Evolutionary conservation across 1,140 invertebrate species (phyloP).

Genomic region (Nephila pilipes): DNA sequence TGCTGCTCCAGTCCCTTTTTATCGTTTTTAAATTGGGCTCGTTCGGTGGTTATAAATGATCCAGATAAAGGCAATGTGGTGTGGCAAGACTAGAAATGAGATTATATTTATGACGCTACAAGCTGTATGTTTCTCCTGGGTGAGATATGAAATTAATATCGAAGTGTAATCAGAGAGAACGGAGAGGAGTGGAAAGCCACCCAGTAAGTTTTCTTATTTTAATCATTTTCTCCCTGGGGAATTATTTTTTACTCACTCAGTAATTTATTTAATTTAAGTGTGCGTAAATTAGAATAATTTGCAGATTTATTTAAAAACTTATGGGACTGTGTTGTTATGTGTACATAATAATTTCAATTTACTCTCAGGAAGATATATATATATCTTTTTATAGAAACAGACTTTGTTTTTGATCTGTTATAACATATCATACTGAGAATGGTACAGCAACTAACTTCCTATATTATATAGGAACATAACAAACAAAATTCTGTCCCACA

Average conservation of each 20-base stretch:
- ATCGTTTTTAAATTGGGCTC: constrained; percentile 71
- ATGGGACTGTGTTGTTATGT: not conserved
- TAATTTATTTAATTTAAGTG: not conserved
- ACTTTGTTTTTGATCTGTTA: too few relatives aligned
- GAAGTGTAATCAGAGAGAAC: not conserved
- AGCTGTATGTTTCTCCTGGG: not conserved
- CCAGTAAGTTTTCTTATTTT: not conserved
- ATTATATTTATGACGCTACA: constrained; percentile 42
- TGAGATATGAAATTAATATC: constrained; percentile 53
- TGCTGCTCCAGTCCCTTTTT: not conserved
- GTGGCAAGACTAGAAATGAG: not conserved
- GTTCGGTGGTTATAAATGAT: not conserved
- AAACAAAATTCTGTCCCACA: too few relatives aligned
- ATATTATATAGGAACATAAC: too few relatives aligned
- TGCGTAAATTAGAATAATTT: not conserved
- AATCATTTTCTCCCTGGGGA: not conserved
- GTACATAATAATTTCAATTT: too few relatives aligned
- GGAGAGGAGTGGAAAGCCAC: not conserved
- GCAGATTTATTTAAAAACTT: not conserved
- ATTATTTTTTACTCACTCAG: not conserved
- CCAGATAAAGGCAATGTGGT: constrained; percentile 22
- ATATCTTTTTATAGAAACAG: too few relatives aligned
- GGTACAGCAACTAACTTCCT: too few relatives aligned
- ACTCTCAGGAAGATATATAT: too few relatives aligned
- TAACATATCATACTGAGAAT: too few relatives aligned